Evolutionary conservation across 2,797 vertebrate genomes (phyloP).

Genomic region (Bryconaethiops microstoma): DNA sequence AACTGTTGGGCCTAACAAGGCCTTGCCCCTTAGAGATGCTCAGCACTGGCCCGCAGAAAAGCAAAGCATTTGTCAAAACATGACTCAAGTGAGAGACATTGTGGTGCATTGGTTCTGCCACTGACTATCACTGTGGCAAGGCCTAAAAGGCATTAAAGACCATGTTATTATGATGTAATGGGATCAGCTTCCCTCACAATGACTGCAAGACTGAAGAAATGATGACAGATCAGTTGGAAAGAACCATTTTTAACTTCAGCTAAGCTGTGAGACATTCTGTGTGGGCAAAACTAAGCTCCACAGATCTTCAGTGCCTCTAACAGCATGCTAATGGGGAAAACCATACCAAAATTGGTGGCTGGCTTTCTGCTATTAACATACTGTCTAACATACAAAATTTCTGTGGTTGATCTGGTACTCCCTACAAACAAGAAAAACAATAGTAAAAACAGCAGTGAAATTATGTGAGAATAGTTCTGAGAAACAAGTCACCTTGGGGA

Average conservation of each 20-base stretch:
- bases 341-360: not conserved
- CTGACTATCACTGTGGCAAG: not conserved
- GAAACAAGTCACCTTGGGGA: conserved; percentile 44
- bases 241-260: not conserved
- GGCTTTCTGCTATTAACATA: conserved; percentile 7
- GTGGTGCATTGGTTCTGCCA: not conserved
- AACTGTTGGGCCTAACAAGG: conserved; percentile 29
- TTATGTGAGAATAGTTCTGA: conserved; percentile 38
- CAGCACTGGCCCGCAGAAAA: conserved; percentile 11
- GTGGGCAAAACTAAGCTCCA: conserved; percentile 16
- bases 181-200: not conserved
- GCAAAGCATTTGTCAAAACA: conserved; percentile 15
- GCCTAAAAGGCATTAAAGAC: too few relatives aligned
- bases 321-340: conserved; percentile 27
- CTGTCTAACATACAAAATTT: not conserved
- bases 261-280: not conserved
- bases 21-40: conserved; percentile 7
- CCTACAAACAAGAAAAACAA: not conserved
- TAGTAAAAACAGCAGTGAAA: conserved; percentile 24
- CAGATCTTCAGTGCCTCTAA: not conserved
- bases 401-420: conserved; percentile 1
- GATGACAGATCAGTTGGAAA: not conserved
- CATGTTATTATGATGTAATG: not conserved
- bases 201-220: not conserved
- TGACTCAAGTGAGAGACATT: not conserved